Percentiles rank a stretch among this genome's conserved stretches.
These are phyloP conservation scores for Chrysaora quinquecirrha DNA, from an alignment of 30 jellyfish, hydroid and myxozoan species.

Conservation along the genomic window DNA sequence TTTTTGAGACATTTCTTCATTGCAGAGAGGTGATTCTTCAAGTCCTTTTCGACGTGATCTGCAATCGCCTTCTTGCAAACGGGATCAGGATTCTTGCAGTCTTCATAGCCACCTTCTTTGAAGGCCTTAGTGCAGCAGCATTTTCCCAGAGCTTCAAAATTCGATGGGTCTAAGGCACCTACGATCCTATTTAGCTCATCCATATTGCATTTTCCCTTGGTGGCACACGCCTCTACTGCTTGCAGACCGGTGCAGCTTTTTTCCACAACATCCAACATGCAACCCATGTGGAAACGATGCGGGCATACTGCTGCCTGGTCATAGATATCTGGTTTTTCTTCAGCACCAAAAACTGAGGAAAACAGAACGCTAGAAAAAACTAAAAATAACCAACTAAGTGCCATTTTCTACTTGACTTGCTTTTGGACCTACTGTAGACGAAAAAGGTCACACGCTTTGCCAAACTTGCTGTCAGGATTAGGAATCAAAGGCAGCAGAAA, in stretches of 20 bases:
- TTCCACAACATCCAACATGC: conserved; percentile 8
- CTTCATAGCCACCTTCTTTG: conserved; percentile 1
- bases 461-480: too few species aligned
- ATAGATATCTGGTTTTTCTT: background rate
- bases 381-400: too few species aligned
- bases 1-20: conserved; percentile 19
- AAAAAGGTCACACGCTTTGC: too few species aligned
- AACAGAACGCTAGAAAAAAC: too few species aligned
- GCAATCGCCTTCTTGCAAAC: conserved; percentile 12
- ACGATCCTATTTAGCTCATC: conserved; percentile 19
- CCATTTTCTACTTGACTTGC: too few species aligned
- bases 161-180: conserved; percentile 14
- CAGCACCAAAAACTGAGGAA: too few species aligned
- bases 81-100: background rate
- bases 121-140: conserved; percentile 9
- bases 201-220: conserved; percentile 31
- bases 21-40: background rate
- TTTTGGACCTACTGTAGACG: too few species aligned
- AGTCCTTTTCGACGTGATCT: background rate
- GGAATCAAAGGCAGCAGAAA: too few species aligned
- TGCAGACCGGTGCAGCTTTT: conserved; percentile 8
- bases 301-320: background rate
- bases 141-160: background rate
- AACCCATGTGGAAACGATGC: conserved; percentile 10
- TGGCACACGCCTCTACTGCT: background rate